These are phyloP conservation scores for Hydropsyche tenuis DNA, from an alignment of 1,140 invertebrate species.

Conservation along the genomic window DNA sequence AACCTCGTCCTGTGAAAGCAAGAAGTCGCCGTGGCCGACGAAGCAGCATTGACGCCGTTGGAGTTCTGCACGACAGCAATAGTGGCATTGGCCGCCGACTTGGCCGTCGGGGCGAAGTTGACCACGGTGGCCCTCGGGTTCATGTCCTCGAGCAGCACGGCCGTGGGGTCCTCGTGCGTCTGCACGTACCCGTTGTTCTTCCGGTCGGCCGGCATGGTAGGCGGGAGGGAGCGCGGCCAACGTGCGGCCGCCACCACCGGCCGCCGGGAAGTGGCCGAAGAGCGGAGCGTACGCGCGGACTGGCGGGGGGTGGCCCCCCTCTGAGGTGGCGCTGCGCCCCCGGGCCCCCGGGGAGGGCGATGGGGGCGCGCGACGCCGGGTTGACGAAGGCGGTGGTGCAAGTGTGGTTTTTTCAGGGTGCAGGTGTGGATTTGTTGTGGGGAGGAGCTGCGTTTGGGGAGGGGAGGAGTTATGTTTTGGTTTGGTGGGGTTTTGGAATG, in stretches of 20 bases:
- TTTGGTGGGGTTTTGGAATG: too few species aligned
- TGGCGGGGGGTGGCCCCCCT: background rate
- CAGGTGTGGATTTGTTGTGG: too few species aligned
- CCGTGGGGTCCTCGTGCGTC: conserved; percentile 38
- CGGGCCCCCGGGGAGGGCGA: background rate
- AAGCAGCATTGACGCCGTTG: background rate
- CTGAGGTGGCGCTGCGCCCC: too few species aligned
- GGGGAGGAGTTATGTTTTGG: too few species aligned
- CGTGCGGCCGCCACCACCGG: too few species aligned
- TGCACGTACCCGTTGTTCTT: conserved; percentile 42
- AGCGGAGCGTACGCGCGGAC: background rate
- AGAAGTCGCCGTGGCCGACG: too few species aligned
- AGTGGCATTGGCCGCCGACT: conserved; percentile 28
- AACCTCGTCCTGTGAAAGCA: background rate
- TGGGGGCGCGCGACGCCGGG: conserved; percentile 4
- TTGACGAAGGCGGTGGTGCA: too few species aligned
- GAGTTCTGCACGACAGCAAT: conserved; percentile 17
- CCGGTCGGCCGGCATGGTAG: too few species aligned
- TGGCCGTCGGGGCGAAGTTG: conserved; percentile 35
- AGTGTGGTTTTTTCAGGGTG: too few species aligned
- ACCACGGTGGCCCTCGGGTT: conserved; percentile 39
- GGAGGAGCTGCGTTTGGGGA: too few species aligned
- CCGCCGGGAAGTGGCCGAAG: too few species aligned
- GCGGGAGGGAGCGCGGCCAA: background rate
- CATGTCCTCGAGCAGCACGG: conserved; percentile 39